Conservation (phyloP, 2,888 invertebrate species). For the Phorcus lineatus region DNA sequence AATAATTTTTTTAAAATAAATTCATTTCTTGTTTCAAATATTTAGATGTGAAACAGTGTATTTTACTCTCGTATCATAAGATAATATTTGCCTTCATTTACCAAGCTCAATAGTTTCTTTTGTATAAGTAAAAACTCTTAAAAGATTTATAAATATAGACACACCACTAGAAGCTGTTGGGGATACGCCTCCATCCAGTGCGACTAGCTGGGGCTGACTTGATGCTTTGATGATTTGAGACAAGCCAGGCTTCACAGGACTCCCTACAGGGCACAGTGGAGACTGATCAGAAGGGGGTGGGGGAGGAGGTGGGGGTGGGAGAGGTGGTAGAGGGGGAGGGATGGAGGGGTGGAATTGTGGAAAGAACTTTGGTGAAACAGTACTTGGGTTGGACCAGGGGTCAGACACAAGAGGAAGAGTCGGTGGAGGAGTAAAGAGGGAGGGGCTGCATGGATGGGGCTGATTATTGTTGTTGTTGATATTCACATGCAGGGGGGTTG, state of each 20-base stretch:
- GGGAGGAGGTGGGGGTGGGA: slow-evolving; percentile 7
- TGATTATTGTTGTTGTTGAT: not conserved
- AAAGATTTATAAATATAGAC: not conserved
- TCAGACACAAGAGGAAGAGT: not conserved
- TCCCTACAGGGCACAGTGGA: not conserved
- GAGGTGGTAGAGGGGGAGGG: not conserved
- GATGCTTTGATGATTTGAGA: not conserved
- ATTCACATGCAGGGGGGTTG: not conserved
- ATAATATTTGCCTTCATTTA: no score
- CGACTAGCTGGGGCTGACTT: not conserved
- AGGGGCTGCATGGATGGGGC: not conserved
- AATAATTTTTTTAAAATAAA: no score
- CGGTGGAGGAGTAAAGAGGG: slow-evolving; percentile 15
- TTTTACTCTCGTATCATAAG: no score
- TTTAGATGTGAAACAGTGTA: no score
- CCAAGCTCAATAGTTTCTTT: no score
- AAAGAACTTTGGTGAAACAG: not conserved
- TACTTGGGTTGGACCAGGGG: not conserved
- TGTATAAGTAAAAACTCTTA: not conserved
- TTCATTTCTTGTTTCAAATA: no score
- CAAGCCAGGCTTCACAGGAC: not conserved
- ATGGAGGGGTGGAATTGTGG: not conserved
- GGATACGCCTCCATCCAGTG: not conserved
- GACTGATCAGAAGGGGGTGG: not conserved
- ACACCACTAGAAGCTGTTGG: not conserved